Conservation (phyloP, 2,113 vertebrate species). For the Sclerurus mexicanus region DNA sequence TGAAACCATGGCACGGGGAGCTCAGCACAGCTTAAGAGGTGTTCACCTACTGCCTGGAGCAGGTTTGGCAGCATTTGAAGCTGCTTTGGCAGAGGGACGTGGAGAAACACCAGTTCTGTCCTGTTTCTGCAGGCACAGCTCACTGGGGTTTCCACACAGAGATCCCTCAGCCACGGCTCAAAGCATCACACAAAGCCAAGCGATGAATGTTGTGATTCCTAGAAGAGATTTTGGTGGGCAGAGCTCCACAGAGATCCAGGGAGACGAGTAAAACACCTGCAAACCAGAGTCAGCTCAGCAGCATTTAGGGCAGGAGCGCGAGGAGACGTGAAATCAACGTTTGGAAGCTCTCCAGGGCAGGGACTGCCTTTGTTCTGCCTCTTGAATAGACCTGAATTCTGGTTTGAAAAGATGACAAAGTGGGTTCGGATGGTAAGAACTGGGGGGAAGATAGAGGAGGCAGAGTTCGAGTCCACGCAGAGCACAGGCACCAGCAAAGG, state of each 20-base stretch:
- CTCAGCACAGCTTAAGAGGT: neutral
- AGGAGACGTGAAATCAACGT: neutral
- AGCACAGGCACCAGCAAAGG: neutral
- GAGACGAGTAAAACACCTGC: neutral
- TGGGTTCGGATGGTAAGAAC: neutral
- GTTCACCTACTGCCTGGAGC: neutral
- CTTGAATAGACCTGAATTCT: neutral
- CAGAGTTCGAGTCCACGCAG: neutral
- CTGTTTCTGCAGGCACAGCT: neutral
- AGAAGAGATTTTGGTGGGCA: neutral
- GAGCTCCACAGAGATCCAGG: neutral
- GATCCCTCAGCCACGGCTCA: neutral
- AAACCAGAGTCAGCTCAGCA: neutral
- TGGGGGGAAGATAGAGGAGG: neutral
- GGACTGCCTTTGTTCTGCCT: neutral
- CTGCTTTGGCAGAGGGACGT: neutral
- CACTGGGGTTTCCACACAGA: neutral
- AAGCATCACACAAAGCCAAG: neutral
- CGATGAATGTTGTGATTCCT: neutral
- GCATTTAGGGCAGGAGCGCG: neutral
- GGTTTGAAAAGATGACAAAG: neutral
- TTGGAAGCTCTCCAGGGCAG: constrained; percentile 1
- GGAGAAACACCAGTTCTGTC: neutral
- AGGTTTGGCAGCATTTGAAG: neutral
- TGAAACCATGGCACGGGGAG: neutral